These are phyloP conservation scores for Sylvia atricapilla DNA, from an alignment of 2,113 vertebrate species.

Conservation along the genomic window DNA sequence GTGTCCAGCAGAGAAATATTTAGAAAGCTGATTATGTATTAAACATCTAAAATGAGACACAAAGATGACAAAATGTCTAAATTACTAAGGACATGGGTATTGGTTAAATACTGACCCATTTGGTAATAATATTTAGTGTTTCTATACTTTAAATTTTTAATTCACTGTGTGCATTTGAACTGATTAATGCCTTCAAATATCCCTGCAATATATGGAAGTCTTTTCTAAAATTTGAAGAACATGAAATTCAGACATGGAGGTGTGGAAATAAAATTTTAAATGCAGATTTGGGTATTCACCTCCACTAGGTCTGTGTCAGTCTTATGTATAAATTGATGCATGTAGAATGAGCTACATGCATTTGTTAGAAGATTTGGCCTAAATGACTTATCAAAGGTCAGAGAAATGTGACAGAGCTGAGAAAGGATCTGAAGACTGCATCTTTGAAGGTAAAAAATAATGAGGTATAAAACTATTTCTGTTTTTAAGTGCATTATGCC, in stretches of 20 bases:
- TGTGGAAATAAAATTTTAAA: conserved; percentile 8
- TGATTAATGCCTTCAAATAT: conserved; percentile 11
- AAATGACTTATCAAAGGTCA: neutral
- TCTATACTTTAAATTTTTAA: conserved; percentile 1
- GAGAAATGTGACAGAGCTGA: neutral
- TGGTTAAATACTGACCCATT: conserved; percentile 1
- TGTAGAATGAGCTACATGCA: neutral
- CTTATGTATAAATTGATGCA: neutral
- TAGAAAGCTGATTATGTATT: conserved; percentile 40
- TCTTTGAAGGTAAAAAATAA: neutral
- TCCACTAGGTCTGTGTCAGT: neutral
- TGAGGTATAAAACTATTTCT: neutral
- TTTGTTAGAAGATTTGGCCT: neutral
- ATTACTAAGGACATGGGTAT: neutral
- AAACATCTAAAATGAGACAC: neutral
- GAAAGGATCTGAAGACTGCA: neutral
- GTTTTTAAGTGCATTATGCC: neutral
- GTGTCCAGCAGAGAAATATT: conserved; percentile 7
- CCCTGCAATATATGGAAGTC: neutral
- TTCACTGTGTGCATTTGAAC: neutral
- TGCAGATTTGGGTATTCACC: neutral
- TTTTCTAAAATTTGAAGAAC: neutral
- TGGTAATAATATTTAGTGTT: neutral
- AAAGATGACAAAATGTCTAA: neutral
- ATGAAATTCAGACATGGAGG: neutral